Conservation (phyloP, 2,797 vertebrate species). For the Microctenopoma stevenorrisi region DNA sequence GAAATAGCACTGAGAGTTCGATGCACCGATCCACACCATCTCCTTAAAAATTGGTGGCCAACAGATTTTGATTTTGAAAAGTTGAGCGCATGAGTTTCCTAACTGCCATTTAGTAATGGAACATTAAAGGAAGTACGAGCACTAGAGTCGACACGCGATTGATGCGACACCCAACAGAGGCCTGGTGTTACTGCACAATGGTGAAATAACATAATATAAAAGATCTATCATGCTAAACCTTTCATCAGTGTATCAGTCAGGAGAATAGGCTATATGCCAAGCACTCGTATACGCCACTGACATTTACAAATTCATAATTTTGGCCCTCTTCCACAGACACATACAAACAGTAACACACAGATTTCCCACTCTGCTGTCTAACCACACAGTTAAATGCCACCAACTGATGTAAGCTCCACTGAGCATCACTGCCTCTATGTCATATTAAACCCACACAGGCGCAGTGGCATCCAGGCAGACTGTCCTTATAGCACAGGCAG, state of each 20-base stretch:
- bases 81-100: no score
- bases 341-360: neutral
- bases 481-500: neutral
- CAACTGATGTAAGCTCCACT: neutral
- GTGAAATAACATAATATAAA: no score
- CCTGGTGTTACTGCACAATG: no score
- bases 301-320: neutral
- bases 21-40: no score
- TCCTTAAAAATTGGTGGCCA: no score
- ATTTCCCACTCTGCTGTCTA: neutral
- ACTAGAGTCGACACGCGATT: no score
- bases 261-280: neutral
- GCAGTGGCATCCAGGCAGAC: neutral
- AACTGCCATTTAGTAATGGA: no score
- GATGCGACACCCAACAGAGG: no score
- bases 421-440: constrained; percentile 2
- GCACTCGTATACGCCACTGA: neutral
- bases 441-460: neutral
- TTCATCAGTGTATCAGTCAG: neutral
- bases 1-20: no score
- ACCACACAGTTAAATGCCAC: constrained; percentile 4
- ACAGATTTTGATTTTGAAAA: no score
- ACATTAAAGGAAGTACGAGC: no score
- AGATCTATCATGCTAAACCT: no score
- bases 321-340: neutral